Percentiles rank a stretch among this genome's conserved stretches.
Conservation (phyloP, 2,888 invertebrate genomes). For the Tineola bisselliella region DNA sequence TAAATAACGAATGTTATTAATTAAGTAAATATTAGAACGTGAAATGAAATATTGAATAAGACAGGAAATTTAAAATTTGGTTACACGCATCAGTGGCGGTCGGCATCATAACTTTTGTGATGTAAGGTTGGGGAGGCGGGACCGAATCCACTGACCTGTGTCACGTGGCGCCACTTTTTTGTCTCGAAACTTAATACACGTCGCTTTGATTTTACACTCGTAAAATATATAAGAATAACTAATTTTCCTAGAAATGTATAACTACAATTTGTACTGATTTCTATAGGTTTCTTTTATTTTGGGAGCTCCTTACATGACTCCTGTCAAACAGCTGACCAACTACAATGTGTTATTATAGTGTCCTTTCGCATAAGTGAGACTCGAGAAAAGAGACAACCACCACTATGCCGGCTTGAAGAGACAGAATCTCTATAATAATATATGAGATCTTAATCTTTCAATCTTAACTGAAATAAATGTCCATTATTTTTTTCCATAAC, state of each 20-base stretch:
- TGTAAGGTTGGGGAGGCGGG: conserved; percentile 19
- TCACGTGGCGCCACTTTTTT: conserved; percentile 47
- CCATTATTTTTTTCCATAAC: conserved; percentile 16
- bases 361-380: too few relatives aligned
- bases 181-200: neutral
- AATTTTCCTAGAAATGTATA: neutral
- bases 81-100: conserved; percentile 35
- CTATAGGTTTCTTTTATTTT: too few relatives aligned
- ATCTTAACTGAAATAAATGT: too few relatives aligned
- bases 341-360: too few relatives aligned
- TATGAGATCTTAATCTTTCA: too few relatives aligned
- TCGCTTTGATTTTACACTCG: neutral
- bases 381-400: too few relatives aligned
- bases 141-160: conserved; percentile 38
- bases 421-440: too few relatives aligned
- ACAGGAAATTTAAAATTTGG: conserved; percentile 28
- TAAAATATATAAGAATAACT: neutral
- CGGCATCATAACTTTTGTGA: conserved; percentile 26
- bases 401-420: too few relatives aligned
- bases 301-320: too few relatives aligned
- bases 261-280: conserved; percentile 16
- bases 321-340: too few relatives aligned
- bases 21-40: neutral
- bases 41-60: conserved; percentile 1
- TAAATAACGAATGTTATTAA: neutral